These are phyloP conservation scores for human (Homo sapiens) DNA, from an alignment of 2,113 vertebrate genomes.

Conservation along the genomic window GRCh38 chr2:161216501-161217000, in stretches of 20 bases:
- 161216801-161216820: background rate
- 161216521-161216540: background rate
- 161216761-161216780: conserved; percentile 13
- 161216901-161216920: background rate
- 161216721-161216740: background rate
- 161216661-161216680: conserved; percentile 25
- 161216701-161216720: background rate
- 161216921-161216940: conserved; percentile 12
- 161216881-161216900: background rate
- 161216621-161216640: background rate
- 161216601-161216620: background rate
- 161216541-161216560: background rate
- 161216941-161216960: background rate
- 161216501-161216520: background rate
- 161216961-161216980: background rate
- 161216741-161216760: background rate
- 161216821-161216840: conserved; percentile 8
- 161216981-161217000: too few species aligned
- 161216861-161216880: background rate
- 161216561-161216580: background rate
- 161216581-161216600: background rate
- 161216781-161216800: conserved; percentile 39
- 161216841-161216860: background rate
- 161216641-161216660: conserved; percentile 6
- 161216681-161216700: background rate